A percentile compares a stretch with the other conserved stretches of the same genome.
Evolutionary conservation across 2,888 invertebrate genomes (phyloP).

Genomic region (Crematogaster levior): DNA sequence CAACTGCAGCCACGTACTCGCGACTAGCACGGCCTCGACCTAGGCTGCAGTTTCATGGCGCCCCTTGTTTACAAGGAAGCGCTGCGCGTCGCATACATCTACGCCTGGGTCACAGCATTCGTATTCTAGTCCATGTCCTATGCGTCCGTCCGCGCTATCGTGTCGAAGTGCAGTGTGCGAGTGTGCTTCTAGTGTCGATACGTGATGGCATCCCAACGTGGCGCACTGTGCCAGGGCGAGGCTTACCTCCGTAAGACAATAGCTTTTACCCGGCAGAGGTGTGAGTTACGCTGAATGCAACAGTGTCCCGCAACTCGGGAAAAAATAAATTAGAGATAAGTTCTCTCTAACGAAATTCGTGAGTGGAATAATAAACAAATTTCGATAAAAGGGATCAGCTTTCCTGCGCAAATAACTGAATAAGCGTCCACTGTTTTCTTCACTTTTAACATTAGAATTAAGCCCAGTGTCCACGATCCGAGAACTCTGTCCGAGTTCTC

Average conservation of each 20-base stretch:
- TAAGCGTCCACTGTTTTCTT: not conserved
- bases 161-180: conserved; percentile 81
- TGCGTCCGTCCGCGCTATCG: conserved; percentile 70
- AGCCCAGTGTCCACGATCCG: too few relatives aligned
- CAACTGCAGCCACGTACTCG: conserved; percentile 36
- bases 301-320: not conserved
- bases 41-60: conserved; percentile 67
- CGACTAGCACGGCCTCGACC: conserved; percentile 72
- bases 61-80: conserved; percentile 83
- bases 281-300: not conserved
- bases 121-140: conserved; percentile 77
- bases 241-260: conserved; percentile 27
- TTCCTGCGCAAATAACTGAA: not conserved
- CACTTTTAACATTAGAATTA: too few relatives aligned
- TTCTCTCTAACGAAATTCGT: not conserved
- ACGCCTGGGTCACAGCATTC: conserved; percentile 78
- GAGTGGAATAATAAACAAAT: not conserved
- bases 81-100: conserved; percentile 80
- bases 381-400: not conserved
- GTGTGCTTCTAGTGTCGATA: conserved; percentile 82
- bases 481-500: too few relatives aligned
- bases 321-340: not conserved
- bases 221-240: conserved; percentile 66
- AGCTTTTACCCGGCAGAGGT: conserved; percentile 7
- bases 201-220: conserved; percentile 76